Evolutionary conservation across 2,797 vertebrate genomes (phyloP).

Genomic region (Iguana delicatissima): DNA sequence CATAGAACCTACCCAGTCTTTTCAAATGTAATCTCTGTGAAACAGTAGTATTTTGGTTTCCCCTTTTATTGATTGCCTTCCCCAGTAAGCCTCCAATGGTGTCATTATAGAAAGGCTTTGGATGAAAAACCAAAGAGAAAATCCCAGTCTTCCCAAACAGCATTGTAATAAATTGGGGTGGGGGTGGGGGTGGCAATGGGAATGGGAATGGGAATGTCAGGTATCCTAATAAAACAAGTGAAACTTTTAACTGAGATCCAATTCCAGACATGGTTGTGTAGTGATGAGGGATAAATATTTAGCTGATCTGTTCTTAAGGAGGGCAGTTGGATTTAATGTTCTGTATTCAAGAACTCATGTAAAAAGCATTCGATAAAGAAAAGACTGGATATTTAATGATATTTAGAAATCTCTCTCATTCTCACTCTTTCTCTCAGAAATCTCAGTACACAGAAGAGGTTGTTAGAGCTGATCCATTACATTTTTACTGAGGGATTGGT

Average conservation of each 20-base stretch:
- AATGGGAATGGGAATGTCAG: neutral
- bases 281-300: neutral
- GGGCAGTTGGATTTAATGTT: slow-evolving; percentile 34
- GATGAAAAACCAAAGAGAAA: slow-evolving; percentile 27
- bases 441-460: neutral
- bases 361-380: slow-evolving; percentile 12
- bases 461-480: neutral
- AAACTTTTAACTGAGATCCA: slow-evolving; percentile 68
- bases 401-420: neutral
- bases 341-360: slow-evolving; percentile 2
- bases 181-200: too few species aligned
- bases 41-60: slow-evolving; percentile 61
- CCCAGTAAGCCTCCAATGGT: slow-evolving; percentile 45
- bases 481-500: neutral
- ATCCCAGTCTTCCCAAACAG: neutral
- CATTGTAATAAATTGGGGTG: slow-evolving; percentile 22
- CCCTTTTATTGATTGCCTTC: slow-evolving; percentile 58
- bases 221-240: slow-evolving; percentile 50
- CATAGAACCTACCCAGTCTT: neutral
- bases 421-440: neutral
- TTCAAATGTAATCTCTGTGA: slow-evolving; percentile 58
- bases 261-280: slow-evolving; percentile 13
- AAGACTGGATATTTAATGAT: slow-evolving; percentile 3
- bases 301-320: slow-evolving; percentile 16
- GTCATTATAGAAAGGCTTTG: slow-evolving; percentile 62